Evolutionary conservation across 1,140 invertebrate genomes (phyloP).

Genomic region (Zaprionus taronus): DNA sequence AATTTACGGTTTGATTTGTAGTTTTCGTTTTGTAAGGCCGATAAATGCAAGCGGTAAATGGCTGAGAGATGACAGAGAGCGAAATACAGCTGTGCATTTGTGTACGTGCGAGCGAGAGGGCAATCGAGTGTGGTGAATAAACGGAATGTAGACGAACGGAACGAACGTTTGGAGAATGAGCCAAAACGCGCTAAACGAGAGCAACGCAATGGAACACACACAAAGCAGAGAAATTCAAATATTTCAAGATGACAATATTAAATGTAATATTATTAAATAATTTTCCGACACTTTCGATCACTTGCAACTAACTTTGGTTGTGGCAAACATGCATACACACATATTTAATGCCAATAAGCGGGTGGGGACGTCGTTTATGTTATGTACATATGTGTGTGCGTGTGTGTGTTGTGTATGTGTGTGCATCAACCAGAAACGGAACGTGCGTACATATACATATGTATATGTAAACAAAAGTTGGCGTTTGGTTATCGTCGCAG

Average conservation of each 20-base stretch:
- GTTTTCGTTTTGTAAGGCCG: slow-evolving; percentile 30
- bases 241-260: slow-evolving; percentile 85
- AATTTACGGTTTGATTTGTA: slow-evolving; percentile 13
- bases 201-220: slow-evolving; percentile 37
- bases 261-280: slow-evolving; percentile 65
- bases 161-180: slow-evolving; percentile 58
- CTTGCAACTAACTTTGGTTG: slow-evolving; percentile 12
- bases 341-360: slow-evolving; percentile 15
- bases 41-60: slow-evolving; percentile 52
- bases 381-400: neutral
- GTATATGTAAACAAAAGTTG: slow-evolving; percentile 55
- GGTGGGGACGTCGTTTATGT: slow-evolving; percentile 21
- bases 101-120: slow-evolving; percentile 34
- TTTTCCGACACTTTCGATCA: slow-evolving; percentile 5
- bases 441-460: slow-evolving; percentile 39
- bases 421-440: slow-evolving; percentile 37
- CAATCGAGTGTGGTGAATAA: slow-evolving; percentile 43
- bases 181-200: slow-evolving; percentile 51
- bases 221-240: slow-evolving; percentile 56
- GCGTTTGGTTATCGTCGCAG: slow-evolving; percentile 15
- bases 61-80: slow-evolving; percentile 33
- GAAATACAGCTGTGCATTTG: slow-evolving; percentile 38
- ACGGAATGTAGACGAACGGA: slow-evolving; percentile 39
- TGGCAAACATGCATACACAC: slow-evolving; percentile 8
- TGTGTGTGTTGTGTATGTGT: slow-evolving; percentile 13